Evolutionary conservation across 1,140 invertebrate species (phyloP).

Genomic region (Mamestra configurata): DNA sequence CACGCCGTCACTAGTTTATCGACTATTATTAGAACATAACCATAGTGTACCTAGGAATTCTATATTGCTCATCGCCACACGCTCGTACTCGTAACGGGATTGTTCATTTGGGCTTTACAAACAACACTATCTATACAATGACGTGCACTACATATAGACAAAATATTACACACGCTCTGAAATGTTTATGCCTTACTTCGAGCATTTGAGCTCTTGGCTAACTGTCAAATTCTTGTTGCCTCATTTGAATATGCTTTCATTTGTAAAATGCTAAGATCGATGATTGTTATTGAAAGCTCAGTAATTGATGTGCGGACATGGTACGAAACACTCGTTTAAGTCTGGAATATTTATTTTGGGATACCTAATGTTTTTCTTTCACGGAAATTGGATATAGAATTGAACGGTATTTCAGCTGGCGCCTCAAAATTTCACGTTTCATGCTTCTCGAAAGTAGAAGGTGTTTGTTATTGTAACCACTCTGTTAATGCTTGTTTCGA

Average conservation of each 20-base stretch:
- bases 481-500: conserved; percentile 8
- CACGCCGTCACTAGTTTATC: conserved; percentile 68
- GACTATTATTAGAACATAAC: conserved; percentile 72
- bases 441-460: conserved; percentile 13
- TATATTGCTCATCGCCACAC: conserved; percentile 41
- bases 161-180: neutral
- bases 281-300: conserved; percentile 21
- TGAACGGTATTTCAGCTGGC: conserved; percentile 13
- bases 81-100: conserved; percentile 41
- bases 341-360: conserved; percentile 11
- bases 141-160: conserved; percentile 2
- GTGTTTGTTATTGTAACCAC: neutral
- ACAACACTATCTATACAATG: conserved; percentile 5
- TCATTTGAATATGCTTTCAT: conserved; percentile 21
- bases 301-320: conserved; percentile 5
- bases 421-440: neutral
- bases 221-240: conserved; percentile 28
- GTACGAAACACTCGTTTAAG: neutral
- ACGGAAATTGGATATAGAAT: neutral
- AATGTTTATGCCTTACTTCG: conserved; percentile 39
- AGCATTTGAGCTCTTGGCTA: conserved; percentile 34
- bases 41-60: conserved; percentile 40
- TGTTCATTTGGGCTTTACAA: neutral
- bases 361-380: conserved; percentile 10
- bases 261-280: conserved; percentile 28